A percentile compares a stretch with the other conserved stretches of the same genome.
Evolutionary conservation across 2,797 vertebrate genomes (phyloP).

Genomic region (Cynopterus sphinx): DNA sequence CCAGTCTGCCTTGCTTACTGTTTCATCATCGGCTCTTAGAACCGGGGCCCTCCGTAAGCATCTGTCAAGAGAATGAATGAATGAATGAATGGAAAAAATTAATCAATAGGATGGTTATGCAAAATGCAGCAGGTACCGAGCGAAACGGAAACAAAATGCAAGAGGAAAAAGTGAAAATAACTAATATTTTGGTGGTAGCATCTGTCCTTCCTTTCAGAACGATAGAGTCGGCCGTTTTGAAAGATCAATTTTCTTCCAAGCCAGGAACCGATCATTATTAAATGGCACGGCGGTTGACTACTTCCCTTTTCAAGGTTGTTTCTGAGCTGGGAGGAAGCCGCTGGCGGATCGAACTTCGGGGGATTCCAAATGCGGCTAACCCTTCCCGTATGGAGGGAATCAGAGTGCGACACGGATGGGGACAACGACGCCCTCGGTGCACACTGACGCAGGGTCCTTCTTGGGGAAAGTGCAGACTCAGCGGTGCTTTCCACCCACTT

Average conservation of each 20-base stretch:
- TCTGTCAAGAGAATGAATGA: background rate
- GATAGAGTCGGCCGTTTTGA: background rate
- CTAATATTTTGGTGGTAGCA: background rate
- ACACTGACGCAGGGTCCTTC: background rate
- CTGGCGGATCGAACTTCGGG: background rate
- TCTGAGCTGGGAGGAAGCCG: background rate
- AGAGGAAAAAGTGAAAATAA: background rate
- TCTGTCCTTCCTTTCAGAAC: slow-evolving; percentile 26
- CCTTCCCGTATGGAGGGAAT: background rate
- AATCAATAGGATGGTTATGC: background rate
- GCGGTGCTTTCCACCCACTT: background rate
- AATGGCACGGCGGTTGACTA: background rate
- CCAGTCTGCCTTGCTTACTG: background rate
- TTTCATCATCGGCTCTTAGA: background rate
- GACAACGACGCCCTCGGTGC: background rate
- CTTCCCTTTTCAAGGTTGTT: slow-evolving; percentile 3
- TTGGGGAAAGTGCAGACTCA: background rate
- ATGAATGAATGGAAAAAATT: background rate
- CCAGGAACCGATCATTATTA: background rate
- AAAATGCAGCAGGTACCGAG: background rate
- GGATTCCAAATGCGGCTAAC: background rate
- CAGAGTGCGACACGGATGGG: background rate
- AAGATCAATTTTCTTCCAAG: slow-evolving; percentile 40
- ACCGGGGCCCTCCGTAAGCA: background rate
- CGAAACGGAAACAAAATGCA: background rate